Conservation (phyloP, 2,797 vertebrate genomes). For the Cottoperca gobio region DNA sequence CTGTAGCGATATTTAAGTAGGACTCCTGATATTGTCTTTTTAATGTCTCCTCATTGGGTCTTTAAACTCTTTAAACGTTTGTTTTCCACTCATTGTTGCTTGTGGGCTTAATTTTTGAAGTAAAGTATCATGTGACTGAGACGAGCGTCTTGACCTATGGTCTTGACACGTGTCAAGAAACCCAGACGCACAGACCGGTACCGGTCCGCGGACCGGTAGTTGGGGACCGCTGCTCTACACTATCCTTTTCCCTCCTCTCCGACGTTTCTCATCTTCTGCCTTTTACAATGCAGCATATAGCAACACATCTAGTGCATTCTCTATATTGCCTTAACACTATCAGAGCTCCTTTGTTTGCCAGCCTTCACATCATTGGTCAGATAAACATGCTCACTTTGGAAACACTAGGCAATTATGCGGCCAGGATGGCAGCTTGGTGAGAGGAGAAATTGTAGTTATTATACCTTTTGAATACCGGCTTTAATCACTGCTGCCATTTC, state of each 20-base stretch:
- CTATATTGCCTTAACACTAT: background rate
- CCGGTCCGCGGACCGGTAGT: too few relatives aligned
- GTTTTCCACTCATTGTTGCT: too few relatives aligned
- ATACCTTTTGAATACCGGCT: slow-evolving; percentile 21
- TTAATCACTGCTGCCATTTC: slow-evolving; percentile 5
- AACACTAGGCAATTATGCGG: background rate
- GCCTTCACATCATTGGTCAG: slow-evolving; percentile 1
- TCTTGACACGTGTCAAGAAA: too few relatives aligned
- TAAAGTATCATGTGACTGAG: too few relatives aligned
- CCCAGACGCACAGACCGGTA: too few relatives aligned
- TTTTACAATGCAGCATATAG: background rate
- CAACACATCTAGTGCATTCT: slow-evolving; percentile 7
- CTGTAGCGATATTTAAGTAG: too few relatives aligned
- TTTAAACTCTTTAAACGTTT: too few relatives aligned
- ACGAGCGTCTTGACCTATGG: too few relatives aligned
- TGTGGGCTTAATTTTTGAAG: too few relatives aligned
- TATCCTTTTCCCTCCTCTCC: background rate
- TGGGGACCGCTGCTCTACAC: too few relatives aligned
- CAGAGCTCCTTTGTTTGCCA: slow-evolving; percentile 4
- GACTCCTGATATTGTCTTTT: too few relatives aligned
- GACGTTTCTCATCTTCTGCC: background rate
- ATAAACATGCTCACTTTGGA: slow-evolving; percentile 18
- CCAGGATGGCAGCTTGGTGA: slow-evolving; percentile 4
- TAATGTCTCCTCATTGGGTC: too few relatives aligned
- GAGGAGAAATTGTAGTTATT: slow-evolving; percentile 26